A percentile compares a stretch with the other conserved stretches of the same genome.
Evolutionary conservation across 2,888 invertebrate species (phyloP).

Genomic region (Tenodera sinensis): DNA sequence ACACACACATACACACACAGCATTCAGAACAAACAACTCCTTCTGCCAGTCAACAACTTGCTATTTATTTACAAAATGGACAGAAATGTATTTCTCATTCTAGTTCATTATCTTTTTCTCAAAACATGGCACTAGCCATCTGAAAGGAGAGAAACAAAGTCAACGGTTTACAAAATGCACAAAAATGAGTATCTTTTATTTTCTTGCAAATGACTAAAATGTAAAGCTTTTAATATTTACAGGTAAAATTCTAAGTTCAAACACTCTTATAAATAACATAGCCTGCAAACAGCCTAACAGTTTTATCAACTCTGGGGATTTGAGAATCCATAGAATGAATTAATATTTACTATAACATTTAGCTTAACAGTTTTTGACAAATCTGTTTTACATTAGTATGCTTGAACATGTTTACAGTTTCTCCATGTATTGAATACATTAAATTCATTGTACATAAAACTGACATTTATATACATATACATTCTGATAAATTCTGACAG

Average conservation of each 20-base stretch:
- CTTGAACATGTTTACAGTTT: background rate
- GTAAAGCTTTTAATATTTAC: background rate
- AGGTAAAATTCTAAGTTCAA: background rate
- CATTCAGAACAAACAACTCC: background rate
- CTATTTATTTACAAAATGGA: conserved; percentile 3
- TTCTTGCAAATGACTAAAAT: background rate
- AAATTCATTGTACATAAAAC: background rate
- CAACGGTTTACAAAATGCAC: background rate
- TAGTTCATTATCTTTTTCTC: background rate
- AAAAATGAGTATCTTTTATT: background rate
- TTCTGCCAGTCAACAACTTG: background rate
- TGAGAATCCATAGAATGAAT: background rate
- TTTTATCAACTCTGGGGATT: background rate
- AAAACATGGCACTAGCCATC: background rate
- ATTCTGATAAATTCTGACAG: background rate
- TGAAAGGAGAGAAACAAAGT: background rate
- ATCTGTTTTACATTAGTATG: background rate
- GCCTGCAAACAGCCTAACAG: background rate
- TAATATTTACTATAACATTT: background rate
- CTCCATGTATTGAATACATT: background rate
- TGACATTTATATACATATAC: background rate
- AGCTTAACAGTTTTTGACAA: background rate
- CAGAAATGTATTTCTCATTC: background rate
- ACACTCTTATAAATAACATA: background rate
- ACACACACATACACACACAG: background rate